Base-by-base conservation (phyloP, 1,140 invertebrate species). In the Theocolax elegans region DNA sequence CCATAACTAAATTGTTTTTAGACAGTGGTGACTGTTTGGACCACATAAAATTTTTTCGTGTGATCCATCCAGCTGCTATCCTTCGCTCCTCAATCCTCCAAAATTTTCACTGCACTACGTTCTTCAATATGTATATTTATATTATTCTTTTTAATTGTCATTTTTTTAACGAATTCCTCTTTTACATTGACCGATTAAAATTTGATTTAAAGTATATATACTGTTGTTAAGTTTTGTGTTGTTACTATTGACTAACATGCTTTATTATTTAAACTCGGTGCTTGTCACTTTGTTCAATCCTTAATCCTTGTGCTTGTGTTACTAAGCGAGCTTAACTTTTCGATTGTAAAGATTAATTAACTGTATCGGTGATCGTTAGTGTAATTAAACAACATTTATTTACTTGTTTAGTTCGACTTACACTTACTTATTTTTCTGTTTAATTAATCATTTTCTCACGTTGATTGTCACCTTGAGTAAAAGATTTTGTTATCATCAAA, bases 1-100 rank as follows among this genome's bases (percentile, higher is more conserved):
- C 80, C 81, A 81, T 58, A 40, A 82, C 77, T 78, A 80, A 85
- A 77, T 72, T 54, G 48, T 25, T 58, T 68, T 66, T 6, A 51
- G 38, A 65, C 9, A 68, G 42, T 60, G 74, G 67, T 74, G 77
- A 77, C 77, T 80, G 80, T 79, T 80, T 81, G 81, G 76, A 77
- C 75, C 81, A 84, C 80, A 80, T 31, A 40, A 27, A 9, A 29
- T 13, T 13, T 1, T 25, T 56, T 35, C 53, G 66, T 72, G 81
- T 84, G 79, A 79, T 78, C 75, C 77, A 81, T 79, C 70, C 77
- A 84, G 79, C 59, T 75, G 77, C 62, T 71, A 72, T 77, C 75
- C 79, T 69, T 63, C 63, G 72, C 60, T 76, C 79, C 75, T 74
- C 49, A 70, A 72, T 71, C 77, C 71, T 49, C 29, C 66, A 51